Base-by-base conservation (phyloP, 2,797 vertebrate species). In the Brachyalestes nurse region DNA sequence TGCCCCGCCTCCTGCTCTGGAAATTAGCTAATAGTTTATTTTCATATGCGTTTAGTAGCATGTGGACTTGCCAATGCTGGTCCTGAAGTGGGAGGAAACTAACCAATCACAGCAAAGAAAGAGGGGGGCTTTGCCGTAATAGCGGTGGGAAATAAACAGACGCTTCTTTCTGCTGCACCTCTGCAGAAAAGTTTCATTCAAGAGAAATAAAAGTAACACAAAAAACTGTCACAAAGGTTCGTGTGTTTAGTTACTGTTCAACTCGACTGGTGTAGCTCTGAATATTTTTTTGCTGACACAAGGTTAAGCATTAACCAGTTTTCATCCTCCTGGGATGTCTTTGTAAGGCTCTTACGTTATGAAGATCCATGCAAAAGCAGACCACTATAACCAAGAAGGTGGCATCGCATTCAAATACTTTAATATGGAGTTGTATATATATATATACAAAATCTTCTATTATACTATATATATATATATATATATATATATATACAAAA, bases 261-360 rank as follows among this genome's bases (percentile, higher is more conserved):
- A 61, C 65, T 71, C 47, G 57, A 45, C 16, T 10, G 45, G 16
- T 60, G 45, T 40, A 64, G 19, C 57, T 72, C 38, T n/a, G n/a
- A 75, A 40, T 70, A 70, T 71, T 49, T 47, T 76, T 60, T 47
- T 81, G 73, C 77, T 69, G 61, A n/a, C 51, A 60, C 69, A 49
- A 28, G 78, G 72, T 88, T 87, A 85, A 88, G 72, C 47, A 88
- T 91, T 90, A 89, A 90, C 86, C 34, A 28, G 73, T 5, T 61
- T 45, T 65, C 6, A 2, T 38, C 2, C 53, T 49, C 21, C 3
- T n/a, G 21, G 13, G 60, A 9, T 14, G 21, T 13, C 19, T 58
- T 73, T 73, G 49, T 34, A 53, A 28, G 45, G 25, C 2, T 5
- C 10, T n/a, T 38, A n/a, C n/a, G n/a, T n/a, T n/a, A n/a, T n/a